phyloP scores from a whole-genome alignment of 2,113 vertebrate genomes.

The Saguinus imperator region DNA sequence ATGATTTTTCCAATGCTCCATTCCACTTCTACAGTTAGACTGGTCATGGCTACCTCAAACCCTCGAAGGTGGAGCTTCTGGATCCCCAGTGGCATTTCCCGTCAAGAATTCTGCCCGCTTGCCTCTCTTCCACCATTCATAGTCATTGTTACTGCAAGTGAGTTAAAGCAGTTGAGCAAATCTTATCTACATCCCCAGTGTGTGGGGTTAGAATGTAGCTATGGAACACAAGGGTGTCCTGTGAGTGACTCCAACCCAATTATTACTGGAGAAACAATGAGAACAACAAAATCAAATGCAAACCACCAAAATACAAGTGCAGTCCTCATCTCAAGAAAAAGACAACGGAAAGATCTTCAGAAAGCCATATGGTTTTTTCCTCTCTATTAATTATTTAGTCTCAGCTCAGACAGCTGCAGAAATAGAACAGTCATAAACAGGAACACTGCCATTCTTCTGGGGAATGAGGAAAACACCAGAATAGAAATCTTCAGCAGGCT shows the following conservation, averaged over 20 bases:
- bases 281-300: neutral
- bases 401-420: neutral
- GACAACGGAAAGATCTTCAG: neutral
- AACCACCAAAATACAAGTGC: neutral
- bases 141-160: neutral
- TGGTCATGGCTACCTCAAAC: too few species aligned
- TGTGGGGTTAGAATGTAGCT: neutral
- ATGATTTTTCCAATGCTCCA: neutral
- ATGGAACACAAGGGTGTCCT: neutral
- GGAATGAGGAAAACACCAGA: neutral
- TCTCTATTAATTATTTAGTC: neutral
- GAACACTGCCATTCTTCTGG: neutral
- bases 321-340: neutral
- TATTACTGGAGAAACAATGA: neutral
- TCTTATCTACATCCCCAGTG: fast-evolving
- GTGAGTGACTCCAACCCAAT: neutral
- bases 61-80: neutral
- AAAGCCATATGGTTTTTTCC: neutral
- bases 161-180: neutral
- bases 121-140: neutral
- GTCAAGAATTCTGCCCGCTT: neutral
- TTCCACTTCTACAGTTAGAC: too few species aligned
- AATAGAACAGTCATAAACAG: neutral
- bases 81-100: neutral
- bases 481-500: too few species aligned